Base-by-base conservation (phyloP, 2,888 invertebrate species). In the Protonemura montana region DNA sequence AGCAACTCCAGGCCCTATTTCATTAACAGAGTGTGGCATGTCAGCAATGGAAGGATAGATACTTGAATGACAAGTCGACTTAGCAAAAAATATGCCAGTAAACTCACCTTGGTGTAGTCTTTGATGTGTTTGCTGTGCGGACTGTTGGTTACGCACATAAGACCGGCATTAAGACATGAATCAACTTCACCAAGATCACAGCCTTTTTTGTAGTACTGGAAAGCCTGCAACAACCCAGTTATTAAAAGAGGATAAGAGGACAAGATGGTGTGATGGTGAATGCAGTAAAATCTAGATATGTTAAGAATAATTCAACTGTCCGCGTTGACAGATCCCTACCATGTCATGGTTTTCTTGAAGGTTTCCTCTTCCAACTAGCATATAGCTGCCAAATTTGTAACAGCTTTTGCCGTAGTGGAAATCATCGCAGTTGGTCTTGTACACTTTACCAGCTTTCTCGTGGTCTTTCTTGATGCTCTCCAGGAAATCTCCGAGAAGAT, bases 401-500 rank as follows among this genome's bases (percentile, higher is more conserved):
- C 99, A 99, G 90, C 98, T 98, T 90, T 95, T 96, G 5, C 94
- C 95, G 90, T 94, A 97, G 88, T 96, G 95, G 89, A 95, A 94
- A 87, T 97, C 95, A 90, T 98, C 96, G 91, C 99, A 99, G 91
- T 98, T 99, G 80, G 93, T 94, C 91, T 95, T 95, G 90, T 95
- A 99, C 7, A 98, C 94, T 89, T 94, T 94, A 0, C 93, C 94
- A 0, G 98, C 98, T 90, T 96, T 96, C 82, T 94, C 94, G 89
- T 93, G 95, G 90, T 98, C 96, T 89, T 95, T 95, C 89, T 96
- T 96, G 29, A 98, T 94, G 0, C 96, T 94, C 91, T 98, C 98
- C 88, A 97, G 92, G 91, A 97, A 99, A 91, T 99, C 98, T 0
- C 96, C 99, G 78, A 99, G 92, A 85, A 98, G 92, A 91, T 99